phyloP scores from a whole-genome alignment of 2,113 vertebrate genomes.

The Dromaius novaehollandiae region DNA sequence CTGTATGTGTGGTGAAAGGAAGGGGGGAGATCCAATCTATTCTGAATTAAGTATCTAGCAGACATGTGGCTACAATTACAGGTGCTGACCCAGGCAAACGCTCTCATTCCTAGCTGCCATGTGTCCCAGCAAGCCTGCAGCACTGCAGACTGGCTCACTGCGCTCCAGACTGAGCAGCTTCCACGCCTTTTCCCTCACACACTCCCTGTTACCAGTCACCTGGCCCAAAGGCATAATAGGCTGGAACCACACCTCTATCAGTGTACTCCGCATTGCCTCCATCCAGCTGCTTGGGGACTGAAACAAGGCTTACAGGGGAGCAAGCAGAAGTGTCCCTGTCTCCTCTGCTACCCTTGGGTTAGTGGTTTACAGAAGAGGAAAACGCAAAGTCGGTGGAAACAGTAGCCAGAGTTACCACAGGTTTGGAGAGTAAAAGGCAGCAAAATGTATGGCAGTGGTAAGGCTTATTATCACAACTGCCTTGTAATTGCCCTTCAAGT shows the following conservation, averaged over 20 bases:
- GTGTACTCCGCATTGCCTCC: rapidly evolving
- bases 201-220: background rate
- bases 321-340: rapidly evolving
- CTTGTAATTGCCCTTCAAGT: background rate
- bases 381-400: background rate
- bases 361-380: background rate
- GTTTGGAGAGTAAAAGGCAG: background rate
- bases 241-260: background rate
- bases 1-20: background rate
- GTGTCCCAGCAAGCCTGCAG: background rate
- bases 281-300: background rate
- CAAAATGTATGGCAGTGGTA: background rate
- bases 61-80: constrained; percentile 36
- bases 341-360: background rate
- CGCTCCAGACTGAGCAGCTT: rapidly evolving
- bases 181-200: background rate
- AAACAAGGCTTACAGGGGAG: background rate
- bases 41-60: background rate
- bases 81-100: constrained; percentile 14
- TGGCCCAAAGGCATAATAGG: background rate
- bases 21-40: background rate
- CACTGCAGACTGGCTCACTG: rapidly evolving
- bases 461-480: background rate
- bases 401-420: background rate
- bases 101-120: constrained; percentile 9